Conservation (phyloP, 2,113 vertebrate species). For the Gila orcuttii region DNA sequence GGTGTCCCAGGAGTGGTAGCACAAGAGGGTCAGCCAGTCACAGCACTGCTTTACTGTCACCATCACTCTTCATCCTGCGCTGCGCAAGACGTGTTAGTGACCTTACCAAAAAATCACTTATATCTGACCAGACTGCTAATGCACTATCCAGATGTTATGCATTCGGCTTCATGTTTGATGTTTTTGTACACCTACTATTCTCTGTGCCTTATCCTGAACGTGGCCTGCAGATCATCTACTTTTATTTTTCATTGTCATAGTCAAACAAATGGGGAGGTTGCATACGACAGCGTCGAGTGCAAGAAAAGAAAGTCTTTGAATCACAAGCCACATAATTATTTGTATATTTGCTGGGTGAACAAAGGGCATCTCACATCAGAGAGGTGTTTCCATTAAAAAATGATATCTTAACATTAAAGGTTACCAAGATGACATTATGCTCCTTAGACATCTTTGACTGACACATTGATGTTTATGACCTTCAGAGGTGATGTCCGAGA, state of each 20-base stretch:
- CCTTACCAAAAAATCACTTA: constrained; percentile 56
- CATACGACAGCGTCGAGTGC: neutral
- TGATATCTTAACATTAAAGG: constrained; percentile 71
- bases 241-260: constrained; percentile 37
- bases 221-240: constrained; percentile 34
- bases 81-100: constrained; percentile 56
- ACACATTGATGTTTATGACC: constrained; percentile 72
- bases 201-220: neutral
- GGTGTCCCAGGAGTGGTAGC: constrained; percentile 63
- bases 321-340: constrained; percentile 28
- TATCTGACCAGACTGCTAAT: constrained; percentile 52
- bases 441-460: constrained; percentile 70
- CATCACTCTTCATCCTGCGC: constrained; percentile 61
- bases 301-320: constrained; percentile 3
- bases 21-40: constrained; percentile 68
- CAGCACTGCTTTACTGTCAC: constrained; percentile 56
- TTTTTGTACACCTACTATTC: constrained; percentile 12
- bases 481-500: constrained; percentile 59
- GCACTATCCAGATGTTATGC: constrained; percentile 69
- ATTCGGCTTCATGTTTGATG: constrained; percentile 45
- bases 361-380: constrained; percentile 71
- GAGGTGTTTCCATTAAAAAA: constrained; percentile 60
- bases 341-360: constrained; percentile 58
- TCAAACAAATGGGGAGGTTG: constrained; percentile 18
- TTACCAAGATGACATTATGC: constrained; percentile 78